Evolutionary conservation across 2,888 invertebrate species (phyloP).

Genomic region (Monochamus alternatus): DNA sequence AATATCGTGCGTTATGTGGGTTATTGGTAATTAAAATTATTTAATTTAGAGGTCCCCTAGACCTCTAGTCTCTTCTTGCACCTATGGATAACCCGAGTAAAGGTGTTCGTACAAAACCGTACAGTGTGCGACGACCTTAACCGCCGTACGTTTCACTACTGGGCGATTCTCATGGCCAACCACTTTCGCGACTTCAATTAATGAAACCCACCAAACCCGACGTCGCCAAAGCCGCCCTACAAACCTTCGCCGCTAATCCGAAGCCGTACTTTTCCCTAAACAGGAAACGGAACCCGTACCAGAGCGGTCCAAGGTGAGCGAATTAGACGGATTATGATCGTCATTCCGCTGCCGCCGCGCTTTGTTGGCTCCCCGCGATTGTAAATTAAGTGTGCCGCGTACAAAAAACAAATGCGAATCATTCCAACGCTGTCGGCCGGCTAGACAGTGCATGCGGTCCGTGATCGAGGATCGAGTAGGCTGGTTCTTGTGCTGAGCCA

Average conservation of each 20-base stretch:
- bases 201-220: slow-evolving; percentile 1
- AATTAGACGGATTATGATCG: slow-evolving; percentile 14
- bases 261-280: slow-evolving; percentile 18
- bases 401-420: slow-evolving; percentile 35
- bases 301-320: background rate
- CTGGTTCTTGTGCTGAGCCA: slow-evolving; percentile 32
- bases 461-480: slow-evolving; percentile 14
- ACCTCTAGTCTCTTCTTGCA: too few relatives aligned
- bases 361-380: slow-evolving; percentile 17
- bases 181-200: slow-evolving; percentile 25
- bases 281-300: slow-evolving; percentile 28
- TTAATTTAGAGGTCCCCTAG: too few relatives aligned
- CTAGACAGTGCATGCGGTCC: slow-evolving; percentile 35
- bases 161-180: slow-evolving; percentile 31
- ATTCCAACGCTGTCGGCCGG: slow-evolving; percentile 29
- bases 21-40: too few relatives aligned
- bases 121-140: slow-evolving; percentile 3
- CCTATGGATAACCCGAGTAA: too few relatives aligned
- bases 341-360: slow-evolving; percentile 9
- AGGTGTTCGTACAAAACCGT: background rate
- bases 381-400: slow-evolving; percentile 32
- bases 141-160: slow-evolving; percentile 8
- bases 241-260: background rate
- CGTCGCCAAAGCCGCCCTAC: background rate
- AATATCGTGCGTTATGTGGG: too few relatives aligned